Percentiles rank a stretch among this genome's conserved stretches.
Conservation (phyloP, 2,888 invertebrate species). For the Capitulum mitella region DNA sequence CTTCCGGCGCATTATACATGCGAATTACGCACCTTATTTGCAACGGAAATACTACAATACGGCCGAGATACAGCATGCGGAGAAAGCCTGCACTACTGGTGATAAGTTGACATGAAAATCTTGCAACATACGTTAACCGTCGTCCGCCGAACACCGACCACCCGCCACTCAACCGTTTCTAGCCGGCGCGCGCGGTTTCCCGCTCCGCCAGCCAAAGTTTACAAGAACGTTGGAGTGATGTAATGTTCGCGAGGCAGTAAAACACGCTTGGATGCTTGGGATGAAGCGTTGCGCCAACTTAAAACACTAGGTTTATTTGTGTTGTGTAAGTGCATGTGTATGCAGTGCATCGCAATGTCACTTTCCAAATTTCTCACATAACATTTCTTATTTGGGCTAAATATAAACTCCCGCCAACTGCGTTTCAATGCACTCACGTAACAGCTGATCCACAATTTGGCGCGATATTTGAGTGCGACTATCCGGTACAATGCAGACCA, state of each 20-base stretch:
- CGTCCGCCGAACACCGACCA: not conserved
- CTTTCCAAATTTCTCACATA: no score
- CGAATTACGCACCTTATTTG: no score
- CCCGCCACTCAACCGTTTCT: not conserved
- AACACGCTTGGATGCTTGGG: no score
- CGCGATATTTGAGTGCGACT: not conserved
- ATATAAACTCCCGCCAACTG: not conserved
- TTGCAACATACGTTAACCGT: not conserved
- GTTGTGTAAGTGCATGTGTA: no score
- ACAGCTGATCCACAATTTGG: constrained; percentile 23
- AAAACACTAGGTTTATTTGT: no score
- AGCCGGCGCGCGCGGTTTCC: constrained; percentile 20
- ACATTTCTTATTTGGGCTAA: not conserved
- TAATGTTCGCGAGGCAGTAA: not conserved
- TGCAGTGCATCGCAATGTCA: no score
- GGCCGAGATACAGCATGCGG: no score
- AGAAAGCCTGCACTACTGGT: no score
- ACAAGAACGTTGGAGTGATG: not conserved
- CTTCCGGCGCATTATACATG: no score
- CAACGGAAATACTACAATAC: no score
- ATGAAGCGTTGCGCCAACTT: no score
- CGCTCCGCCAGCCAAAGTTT: constrained; percentile 4
- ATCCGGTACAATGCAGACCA: not conserved
- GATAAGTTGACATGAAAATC: not conserved
- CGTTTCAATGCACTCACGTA: not conserved